A percentile compares a stretch with the other conserved stretches of the same genome.
phyloP scores from a whole-genome alignment of 1,140 invertebrate genomes.

The Conus ventricosus region DNA sequence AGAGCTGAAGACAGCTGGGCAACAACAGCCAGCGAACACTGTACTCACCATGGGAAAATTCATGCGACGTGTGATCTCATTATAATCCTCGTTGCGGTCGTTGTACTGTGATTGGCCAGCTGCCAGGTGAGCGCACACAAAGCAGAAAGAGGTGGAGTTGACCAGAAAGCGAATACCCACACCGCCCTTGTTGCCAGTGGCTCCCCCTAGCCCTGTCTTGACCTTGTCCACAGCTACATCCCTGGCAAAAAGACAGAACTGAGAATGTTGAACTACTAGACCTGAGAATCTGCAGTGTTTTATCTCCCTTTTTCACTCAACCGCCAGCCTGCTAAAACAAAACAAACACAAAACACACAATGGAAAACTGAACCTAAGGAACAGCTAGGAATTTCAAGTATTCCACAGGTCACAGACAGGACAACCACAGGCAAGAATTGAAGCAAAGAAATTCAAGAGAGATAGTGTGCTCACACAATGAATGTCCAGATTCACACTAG shows the following conservation, averaged over 20 bases:
- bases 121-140: slow-evolving; percentile 99
- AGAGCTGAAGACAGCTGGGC: too few species aligned
- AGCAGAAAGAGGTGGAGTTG: slow-evolving; percentile 95
- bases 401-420: too few species aligned
- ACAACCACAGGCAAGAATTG: too few species aligned
- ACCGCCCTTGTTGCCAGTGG: slow-evolving; percentile 95
- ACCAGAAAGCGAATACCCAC: slow-evolving; percentile 94
- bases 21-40: background rate
- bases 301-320: background rate
- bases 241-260: slow-evolving; percentile 65
- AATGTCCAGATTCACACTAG: too few species aligned
- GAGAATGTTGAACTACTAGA: background rate
- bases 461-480: too few species aligned
- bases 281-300: background rate
- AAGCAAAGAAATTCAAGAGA: too few species aligned
- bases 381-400: too few species aligned
- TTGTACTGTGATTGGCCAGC: slow-evolving; percentile 97
- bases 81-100: slow-evolving; percentile 96
- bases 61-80: slow-evolving; percentile 94
- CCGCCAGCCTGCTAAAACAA: background rate
- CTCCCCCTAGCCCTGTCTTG: slow-evolving; percentile 97
- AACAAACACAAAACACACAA: too few species aligned
- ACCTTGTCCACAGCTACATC: slow-evolving; percentile 96
- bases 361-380: too few species aligned
- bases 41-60: slow-evolving; percentile 89